These are phyloP conservation scores for Morone chrysops DNA, from an alignment of 2,113 vertebrate species.

Conservation along the genomic window DNA sequence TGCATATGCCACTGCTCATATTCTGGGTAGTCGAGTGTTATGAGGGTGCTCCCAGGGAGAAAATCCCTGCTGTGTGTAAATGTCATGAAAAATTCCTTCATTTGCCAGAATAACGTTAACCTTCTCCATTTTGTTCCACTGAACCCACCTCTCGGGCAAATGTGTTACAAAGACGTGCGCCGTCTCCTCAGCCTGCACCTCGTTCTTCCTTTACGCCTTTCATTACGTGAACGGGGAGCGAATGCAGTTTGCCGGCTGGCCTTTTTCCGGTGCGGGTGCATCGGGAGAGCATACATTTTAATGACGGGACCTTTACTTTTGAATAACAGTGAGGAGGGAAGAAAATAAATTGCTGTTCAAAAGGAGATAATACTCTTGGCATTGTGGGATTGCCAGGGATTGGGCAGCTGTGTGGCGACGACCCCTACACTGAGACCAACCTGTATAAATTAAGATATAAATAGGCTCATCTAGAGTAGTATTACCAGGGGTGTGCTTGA, in stretches of 20 bases:
- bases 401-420: slow-evolving; percentile 80
- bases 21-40: slow-evolving; percentile 58
- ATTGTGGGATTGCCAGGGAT: slow-evolving; percentile 93
- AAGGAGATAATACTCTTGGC: slow-evolving; percentile 94
- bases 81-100: slow-evolving; percentile 83
- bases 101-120: slow-evolving; percentile 81
- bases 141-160: slow-evolving; percentile 80
- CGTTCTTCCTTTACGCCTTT: slow-evolving; percentile 53
- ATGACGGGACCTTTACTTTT: slow-evolving; percentile 95
- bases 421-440: slow-evolving; percentile 79
- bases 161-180: slow-evolving; percentile 75
- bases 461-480: slow-evolving; percentile 81
- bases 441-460: slow-evolving; percentile 87
- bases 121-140: slow-evolving; percentile 84
- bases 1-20: slow-evolving; percentile 67
- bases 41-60: slow-evolving; percentile 66
- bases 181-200: slow-evolving; percentile 9
- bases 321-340: slow-evolving; percentile 73
- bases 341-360: slow-evolving; percentile 91
- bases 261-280: slow-evolving; percentile 74
- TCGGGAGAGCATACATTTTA: slow-evolving; percentile 96
- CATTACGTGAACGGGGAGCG: slow-evolving; percentile 83
- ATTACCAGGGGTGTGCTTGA: slow-evolving; percentile 79
- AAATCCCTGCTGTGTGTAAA: slow-evolving; percentile 79
- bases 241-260: slow-evolving; percentile 65